Conservation (phyloP, 37 sponge, comb jelly and placozoan species). For the Agelas oroides region DNA sequence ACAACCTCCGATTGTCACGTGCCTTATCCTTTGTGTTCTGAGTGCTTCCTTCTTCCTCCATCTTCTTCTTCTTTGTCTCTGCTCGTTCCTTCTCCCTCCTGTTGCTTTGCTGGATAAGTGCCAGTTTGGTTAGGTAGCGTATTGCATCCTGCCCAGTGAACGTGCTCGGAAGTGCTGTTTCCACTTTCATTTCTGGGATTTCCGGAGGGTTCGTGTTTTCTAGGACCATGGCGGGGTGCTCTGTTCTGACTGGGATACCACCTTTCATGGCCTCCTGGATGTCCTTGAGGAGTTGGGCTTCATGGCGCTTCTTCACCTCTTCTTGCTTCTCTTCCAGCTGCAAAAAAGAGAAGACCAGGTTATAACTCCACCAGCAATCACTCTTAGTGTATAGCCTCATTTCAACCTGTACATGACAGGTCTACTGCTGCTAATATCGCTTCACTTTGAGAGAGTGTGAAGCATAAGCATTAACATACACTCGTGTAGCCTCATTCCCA, state of each 20-base stretch:
- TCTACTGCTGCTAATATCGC: too few species aligned
- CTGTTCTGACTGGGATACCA: not conserved
- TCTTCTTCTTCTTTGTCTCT: not conserved
- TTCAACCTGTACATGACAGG: too few species aligned
- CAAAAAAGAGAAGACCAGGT: not conserved
- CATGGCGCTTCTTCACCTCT: not conserved
- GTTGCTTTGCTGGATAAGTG: conserved; percentile 1
- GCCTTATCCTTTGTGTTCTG: not conserved
- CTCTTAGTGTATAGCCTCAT: not conserved
- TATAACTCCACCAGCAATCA: not conserved
- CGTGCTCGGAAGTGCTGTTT: not conserved
- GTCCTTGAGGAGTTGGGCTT: conserved; percentile 27
- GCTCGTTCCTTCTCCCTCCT: not conserved
- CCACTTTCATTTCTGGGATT: conserved; percentile 28
- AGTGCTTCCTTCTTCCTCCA: not conserved
- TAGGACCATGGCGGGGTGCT: conserved; percentile 14
- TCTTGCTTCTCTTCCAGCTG: conserved; percentile 29
- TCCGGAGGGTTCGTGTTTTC: conserved; percentile 36
- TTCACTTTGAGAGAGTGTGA: too few species aligned
- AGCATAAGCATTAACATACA: too few species aligned
- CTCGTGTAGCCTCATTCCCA: too few species aligned
- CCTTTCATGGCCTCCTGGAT: not conserved
- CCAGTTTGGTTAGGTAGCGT: conserved; percentile 38
- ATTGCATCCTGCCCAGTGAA: conserved; percentile 51
- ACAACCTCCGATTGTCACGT: too few species aligned